Percentiles rank a stretch among this genome's conserved stretches.
phyloP scores from a whole-genome alignment of 2,888 invertebrate genomes.

The Andrena marginata region DNA sequence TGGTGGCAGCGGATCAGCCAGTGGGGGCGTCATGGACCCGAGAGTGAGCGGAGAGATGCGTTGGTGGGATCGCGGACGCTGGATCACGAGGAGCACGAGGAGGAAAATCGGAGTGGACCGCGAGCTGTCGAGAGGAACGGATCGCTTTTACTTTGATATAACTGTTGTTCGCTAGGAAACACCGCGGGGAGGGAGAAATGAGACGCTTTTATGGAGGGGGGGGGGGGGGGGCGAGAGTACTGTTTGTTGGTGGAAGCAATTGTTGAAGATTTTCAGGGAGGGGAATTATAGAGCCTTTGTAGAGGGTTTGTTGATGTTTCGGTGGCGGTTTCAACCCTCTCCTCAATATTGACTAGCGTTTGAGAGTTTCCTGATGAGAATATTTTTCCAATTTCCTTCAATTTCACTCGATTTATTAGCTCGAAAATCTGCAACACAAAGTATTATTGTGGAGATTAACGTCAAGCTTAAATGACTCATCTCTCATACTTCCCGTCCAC shows the following conservation, averaged over 20 bases:
- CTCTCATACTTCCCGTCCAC: not conserved
- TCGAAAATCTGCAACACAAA: no score
- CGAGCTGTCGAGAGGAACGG: slow-evolving; percentile 47
- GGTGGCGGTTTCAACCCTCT: no score
- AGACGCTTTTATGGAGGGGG: not conserved
- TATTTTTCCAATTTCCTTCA: no score
- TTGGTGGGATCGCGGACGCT: slow-evolving; percentile 67
- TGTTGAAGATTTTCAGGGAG: no score
- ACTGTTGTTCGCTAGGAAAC: not conserved
- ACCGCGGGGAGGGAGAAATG: not conserved
- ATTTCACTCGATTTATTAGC: no score
- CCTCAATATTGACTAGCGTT: no score
- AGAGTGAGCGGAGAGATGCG: slow-evolving; percentile 23
- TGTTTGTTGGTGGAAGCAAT: no score
- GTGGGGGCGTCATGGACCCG: slow-evolving; percentile 61
- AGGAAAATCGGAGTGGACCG: not conserved
- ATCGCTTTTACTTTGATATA: slow-evolving; percentile 26
- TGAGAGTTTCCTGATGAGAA: no score
- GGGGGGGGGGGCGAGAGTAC: not conserved
- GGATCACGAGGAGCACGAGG: slow-evolving; percentile 37
- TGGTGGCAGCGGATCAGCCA: slow-evolving; percentile 52
- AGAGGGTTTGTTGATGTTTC: no score
- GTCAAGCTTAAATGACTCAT: no score
- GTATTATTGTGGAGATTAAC: no score
- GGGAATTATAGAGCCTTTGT: no score